These are phyloP conservation scores for Peromyscus aztecus DNA, from an alignment of 2,797 vertebrate species.

Conservation along the genomic window DNA sequence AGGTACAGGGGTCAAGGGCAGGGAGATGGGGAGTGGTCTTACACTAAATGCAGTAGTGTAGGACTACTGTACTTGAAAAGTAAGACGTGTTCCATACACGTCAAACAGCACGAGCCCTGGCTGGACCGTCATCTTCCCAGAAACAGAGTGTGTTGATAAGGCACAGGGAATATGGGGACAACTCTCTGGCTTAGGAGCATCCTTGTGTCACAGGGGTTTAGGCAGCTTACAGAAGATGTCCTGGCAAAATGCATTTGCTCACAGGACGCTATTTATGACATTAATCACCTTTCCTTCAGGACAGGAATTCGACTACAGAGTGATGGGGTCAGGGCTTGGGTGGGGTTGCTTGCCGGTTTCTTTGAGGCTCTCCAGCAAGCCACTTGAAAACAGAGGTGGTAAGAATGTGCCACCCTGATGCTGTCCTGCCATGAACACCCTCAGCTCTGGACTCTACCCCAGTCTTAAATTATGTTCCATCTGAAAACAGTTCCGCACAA, in stretches of 20 bases:
- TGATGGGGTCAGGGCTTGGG: not conserved
- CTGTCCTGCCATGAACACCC: not conserved
- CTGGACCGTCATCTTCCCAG: not conserved
- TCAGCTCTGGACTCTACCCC: not conserved
- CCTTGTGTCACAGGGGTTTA: not conserved
- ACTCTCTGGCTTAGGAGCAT: not conserved
- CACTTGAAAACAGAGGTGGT: not conserved
- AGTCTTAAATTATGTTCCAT: not conserved
- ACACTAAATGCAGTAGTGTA: not conserved
- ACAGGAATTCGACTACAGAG: not conserved
- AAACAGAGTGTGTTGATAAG: not conserved
- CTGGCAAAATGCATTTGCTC: not conserved
- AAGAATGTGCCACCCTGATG: not conserved
- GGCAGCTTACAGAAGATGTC: constrained; percentile 53
- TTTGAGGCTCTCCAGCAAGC: not conserved
- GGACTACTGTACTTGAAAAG: constrained; percentile 17
- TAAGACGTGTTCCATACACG: not conserved
- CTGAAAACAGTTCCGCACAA: not conserved
- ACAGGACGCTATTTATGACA: not conserved
- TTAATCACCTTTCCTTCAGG: not conserved
- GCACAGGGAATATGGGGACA: not conserved
- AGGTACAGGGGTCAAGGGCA: not conserved
- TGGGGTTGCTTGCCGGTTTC: not conserved
- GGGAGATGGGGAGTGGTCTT: accelerated
- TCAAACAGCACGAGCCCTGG: not conserved